A percentile compares a stretch with the other conserved stretches of the same genome.
These are phyloP conservation scores for Mellilla xanthometata DNA, from an alignment of 2,888 invertebrate species.

Conservation along the genomic window DNA sequence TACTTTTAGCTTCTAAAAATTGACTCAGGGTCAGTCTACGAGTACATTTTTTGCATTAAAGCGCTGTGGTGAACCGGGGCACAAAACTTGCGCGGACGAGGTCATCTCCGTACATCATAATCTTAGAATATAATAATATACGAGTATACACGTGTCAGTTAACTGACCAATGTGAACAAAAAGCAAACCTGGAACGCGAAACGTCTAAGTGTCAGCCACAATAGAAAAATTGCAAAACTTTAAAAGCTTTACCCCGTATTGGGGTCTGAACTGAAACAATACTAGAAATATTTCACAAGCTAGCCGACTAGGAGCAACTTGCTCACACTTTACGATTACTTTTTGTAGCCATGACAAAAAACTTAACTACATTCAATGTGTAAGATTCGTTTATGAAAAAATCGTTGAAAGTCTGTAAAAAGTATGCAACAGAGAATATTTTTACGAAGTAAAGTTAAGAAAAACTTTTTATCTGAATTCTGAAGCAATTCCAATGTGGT, in stretches of 20 bases:
- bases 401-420: too few relatives aligned
- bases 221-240: conserved; percentile 41
- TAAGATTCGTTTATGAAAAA: too few relatives aligned
- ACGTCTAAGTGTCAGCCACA: conserved; percentile 27
- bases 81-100: conserved; percentile 6
- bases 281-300: conserved; percentile 29
- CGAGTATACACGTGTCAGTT: too few relatives aligned
- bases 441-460: too few relatives aligned
- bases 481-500: conserved; percentile 39
- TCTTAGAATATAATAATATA: too few relatives aligned
- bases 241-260: conserved; percentile 44
- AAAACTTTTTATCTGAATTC: too few relatives aligned
- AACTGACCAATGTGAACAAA: background rate
- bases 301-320: background rate
- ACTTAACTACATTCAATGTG: too few relatives aligned
- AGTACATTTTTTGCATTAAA: conserved; percentile 15
- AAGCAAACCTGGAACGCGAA: conserved; percentile 26
- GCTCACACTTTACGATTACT: background rate
- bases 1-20: conserved; percentile 6
- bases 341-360: background rate
- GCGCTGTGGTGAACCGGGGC: conserved; percentile 9
- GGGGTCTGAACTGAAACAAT: conserved; percentile 41
- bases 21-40: background rate
- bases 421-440: too few relatives aligned
- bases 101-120: too few relatives aligned